These are phyloP conservation scores for Pagetopsis macropterus DNA, from an alignment of 2,797 vertebrate species.

Conservation along the genomic window DNA sequence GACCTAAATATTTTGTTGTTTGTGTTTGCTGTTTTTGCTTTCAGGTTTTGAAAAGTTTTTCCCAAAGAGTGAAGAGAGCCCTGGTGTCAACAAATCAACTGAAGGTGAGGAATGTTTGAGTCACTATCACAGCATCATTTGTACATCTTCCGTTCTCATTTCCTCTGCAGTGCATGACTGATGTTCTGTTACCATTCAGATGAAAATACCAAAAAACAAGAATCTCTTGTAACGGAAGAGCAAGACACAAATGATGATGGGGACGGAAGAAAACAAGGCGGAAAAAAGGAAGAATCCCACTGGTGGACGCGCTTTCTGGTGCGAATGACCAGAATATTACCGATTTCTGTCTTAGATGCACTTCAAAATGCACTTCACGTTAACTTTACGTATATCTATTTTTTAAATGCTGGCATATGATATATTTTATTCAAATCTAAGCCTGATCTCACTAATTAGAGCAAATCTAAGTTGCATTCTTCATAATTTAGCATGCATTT, in stretches of 20 bases:
- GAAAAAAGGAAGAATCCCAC: conserved; percentile 66
- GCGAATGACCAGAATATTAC: not conserved
- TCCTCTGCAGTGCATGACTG: conserved; percentile 9
- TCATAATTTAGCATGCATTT: not conserved
- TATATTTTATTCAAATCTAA: too few species aligned
- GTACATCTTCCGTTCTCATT: not conserved
- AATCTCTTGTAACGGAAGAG: conserved; percentile 43
- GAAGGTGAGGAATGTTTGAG: conserved; percentile 50
- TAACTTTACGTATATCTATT: too few species aligned
- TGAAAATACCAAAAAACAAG: conserved; percentile 67
- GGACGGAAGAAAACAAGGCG: conserved; percentile 49
- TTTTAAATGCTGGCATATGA: too few species aligned
- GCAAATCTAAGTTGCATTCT: conserved; percentile 4
- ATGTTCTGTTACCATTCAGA: conserved; percentile 45
- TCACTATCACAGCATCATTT: not conserved
- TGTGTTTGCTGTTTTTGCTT: conserved; percentile 38
- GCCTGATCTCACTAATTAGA: too few species aligned
- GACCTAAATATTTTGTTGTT: conserved; percentile 23
- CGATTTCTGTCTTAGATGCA: not conserved
- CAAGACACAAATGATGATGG: conserved; percentile 35
- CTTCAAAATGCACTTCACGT: not conserved
- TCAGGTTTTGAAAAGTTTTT: conserved; percentile 84
- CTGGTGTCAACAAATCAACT: conserved; percentile 48
- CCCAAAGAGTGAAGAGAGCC: conserved; percentile 68
- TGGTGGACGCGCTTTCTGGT: conserved; percentile 86